Percentiles rank a stretch among this genome's conserved stretches.
phyloP scores from a whole-genome alignment of 2,888 invertebrate species.

The Isoperla grammatica region DNA sequence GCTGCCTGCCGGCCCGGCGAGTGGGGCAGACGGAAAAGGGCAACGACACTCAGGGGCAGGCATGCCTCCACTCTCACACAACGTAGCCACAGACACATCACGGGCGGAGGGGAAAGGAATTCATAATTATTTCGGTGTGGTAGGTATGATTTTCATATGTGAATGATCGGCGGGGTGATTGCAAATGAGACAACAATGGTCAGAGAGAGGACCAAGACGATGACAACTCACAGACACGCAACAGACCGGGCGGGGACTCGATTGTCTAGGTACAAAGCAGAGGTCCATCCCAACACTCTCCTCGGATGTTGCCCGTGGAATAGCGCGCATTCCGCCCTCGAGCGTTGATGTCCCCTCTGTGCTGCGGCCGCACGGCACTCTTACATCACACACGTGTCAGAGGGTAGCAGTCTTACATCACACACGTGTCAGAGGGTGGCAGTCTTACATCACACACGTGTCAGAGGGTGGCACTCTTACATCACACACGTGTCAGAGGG shows the following conservation, averaged over 20 bases:
- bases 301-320: constrained; percentile 6
- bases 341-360: constrained; percentile 7
- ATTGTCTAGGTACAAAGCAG: neutral
- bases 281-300: neutral
- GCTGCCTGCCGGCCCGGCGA: constrained; percentile 16
- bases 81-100: constrained; percentile 22
- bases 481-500: too few species aligned
- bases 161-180: constrained; percentile 11
- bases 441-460: too few species aligned
- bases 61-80: constrained; percentile 20
- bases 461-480: too few species aligned
- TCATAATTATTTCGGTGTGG: constrained; percentile 29
- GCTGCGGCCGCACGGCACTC: too few species aligned
- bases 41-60: constrained; percentile 39
- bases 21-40: constrained; percentile 40
- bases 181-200: neutral
- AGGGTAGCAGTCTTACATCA: too few species aligned
- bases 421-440: too few species aligned
- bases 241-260: too few species aligned
- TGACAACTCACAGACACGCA: too few species aligned
- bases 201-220: too few species aligned
- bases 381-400: too few species aligned
- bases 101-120: constrained; percentile 34
- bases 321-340: constrained; percentile 26
- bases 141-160: constrained; percentile 19